Evolutionary conservation across 2,113 vertebrate genomes (phyloP).

Genomic region (pig (Sus scrofa)): T2T-Sscrofa CM000817.6:164440001-164440500

Average conservation of each 20-base stretch:
- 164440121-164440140: constrained; percentile 20
- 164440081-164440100: constrained; percentile 60
- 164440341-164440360: constrained; percentile 18
- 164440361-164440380: constrained; percentile 2
- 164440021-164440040: constrained; percentile 19
- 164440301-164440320: not conserved
- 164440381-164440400: not conserved
- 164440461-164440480: constrained; percentile 98
- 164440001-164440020: constrained; percentile 42
- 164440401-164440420: constrained; percentile 97
- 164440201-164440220: constrained; percentile 4
- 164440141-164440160: not conserved
- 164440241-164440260: constrained; percentile 50
- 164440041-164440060: constrained; percentile 25
- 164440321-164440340: not conserved
- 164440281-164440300: constrained; percentile 51
- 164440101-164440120: constrained; percentile 33
- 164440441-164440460: constrained; percentile 99
- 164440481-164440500: constrained; percentile 97
- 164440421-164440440: constrained; percentile 99
- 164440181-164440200: not conserved
- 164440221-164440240: constrained; percentile 29
- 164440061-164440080: constrained; percentile 25
- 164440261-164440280: not conserved
- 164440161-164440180: not conserved